Base-by-base conservation (phyloP, 2,797 vertebrate genomes). In the Melanotaenia pygmaea region DNA sequence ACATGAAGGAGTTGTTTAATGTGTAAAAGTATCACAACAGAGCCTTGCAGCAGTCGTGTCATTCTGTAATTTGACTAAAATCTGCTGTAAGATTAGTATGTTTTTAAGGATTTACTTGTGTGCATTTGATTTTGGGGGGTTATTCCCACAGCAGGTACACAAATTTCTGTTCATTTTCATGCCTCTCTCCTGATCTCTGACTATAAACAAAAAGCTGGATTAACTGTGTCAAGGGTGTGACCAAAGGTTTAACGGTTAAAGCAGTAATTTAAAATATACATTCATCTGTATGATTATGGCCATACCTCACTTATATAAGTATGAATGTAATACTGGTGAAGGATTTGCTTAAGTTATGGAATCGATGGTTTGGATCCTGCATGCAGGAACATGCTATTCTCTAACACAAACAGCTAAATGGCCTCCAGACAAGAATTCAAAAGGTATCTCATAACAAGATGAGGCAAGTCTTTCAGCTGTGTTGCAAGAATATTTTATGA, bases 381-480 rank as follows among this genome's bases (percentile, higher is more conserved):
- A 0, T 58, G 83, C 37, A 73, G 47, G 57, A 77, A 82, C 83
- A 47, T 9, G 70, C 58, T 38, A 16, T 1, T 16, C 13, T 56
- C 1, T 0, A 0, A 32, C n/a, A 18, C 47, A 45, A 35, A 59
- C 56, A 72, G 28, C 34, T 61, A 37, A 38, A 30, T 2, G 7
- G 73, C 53, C 57, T 57, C 3, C 30, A 54, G 53, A 59, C 54
- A 72, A 56, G 79, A 71, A 80, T 67, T 30, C 20, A 54, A 11
- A 70, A 37, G 34, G 51, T 63, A 72, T 85, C 24, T 70, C 57
- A 26, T 14, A 35, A 57, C 86, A 80, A 66, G 86, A 79, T 9
- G 72, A 73, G 77, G 72, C 90, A 84, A 1, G 84, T 80, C 70
- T 14, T 59, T 58, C 72, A 59, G 67, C 64, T 74, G 59, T 58